Conservation (phyloP, 2,888 invertebrate species). For the Acleris holmiana region DNA sequence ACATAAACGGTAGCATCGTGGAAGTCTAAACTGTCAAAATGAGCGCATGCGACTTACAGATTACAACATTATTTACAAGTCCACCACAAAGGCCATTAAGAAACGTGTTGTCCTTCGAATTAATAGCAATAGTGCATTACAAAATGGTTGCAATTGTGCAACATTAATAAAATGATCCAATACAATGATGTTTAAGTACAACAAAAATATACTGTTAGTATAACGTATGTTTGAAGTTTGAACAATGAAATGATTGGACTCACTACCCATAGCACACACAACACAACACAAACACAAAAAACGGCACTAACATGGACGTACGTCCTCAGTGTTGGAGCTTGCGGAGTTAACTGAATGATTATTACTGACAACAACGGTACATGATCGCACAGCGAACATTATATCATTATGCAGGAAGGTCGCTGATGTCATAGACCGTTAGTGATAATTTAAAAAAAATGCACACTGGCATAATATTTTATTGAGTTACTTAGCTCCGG, state of each 20-base stretch:
- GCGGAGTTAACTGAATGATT: slow-evolving; percentile 14
- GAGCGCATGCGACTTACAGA: slow-evolving; percentile 23
- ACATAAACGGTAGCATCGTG: background rate
- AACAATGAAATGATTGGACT: slow-evolving; percentile 43
- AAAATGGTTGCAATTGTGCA: slow-evolving; percentile 2
- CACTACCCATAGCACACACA: slow-evolving; percentile 56
- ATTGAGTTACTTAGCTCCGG: too few relatives aligned
- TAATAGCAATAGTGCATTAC: slow-evolving; percentile 3
- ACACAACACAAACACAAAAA: slow-evolving; percentile 39
- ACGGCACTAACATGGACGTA: slow-evolving; percentile 21
- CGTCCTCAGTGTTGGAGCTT: slow-evolving; percentile 27
- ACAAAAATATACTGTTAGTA: too few relatives aligned
- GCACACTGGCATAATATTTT: too few relatives aligned
- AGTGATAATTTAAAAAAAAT: slow-evolving; percentile 3
- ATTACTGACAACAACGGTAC: slow-evolving; percentile 16
- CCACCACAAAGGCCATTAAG: slow-evolving; percentile 8
- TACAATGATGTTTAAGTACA: too few relatives aligned
- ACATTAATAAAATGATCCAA: background rate
- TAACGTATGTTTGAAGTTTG: too few relatives aligned
- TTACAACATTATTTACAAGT: slow-evolving; percentile 17
- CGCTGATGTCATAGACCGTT: slow-evolving; percentile 30
- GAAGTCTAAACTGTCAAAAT: slow-evolving; percentile 16
- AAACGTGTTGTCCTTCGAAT: slow-evolving; percentile 29
- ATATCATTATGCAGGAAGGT: slow-evolving; percentile 32
- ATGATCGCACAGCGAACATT: slow-evolving; percentile 18